Base-by-base conservation (phyloP, 2,888 invertebrate genomes). In the Mesodorylaimus sp. region DNA sequence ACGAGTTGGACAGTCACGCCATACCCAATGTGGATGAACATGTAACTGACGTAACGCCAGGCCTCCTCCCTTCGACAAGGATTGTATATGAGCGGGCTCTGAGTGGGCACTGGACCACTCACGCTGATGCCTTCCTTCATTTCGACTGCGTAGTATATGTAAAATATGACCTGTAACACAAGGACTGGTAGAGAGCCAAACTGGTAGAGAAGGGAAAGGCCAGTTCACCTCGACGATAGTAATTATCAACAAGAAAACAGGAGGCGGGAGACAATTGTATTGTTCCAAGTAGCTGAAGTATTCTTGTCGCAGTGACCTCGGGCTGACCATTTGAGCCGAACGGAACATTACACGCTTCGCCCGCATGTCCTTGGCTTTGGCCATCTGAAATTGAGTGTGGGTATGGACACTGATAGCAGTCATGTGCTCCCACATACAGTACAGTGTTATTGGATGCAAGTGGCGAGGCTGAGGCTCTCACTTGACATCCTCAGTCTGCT, bases 1-100 rank as follows among this genome's bases (percentile, higher is more conserved):
- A 41, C 10, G 36, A 36, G 36, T 13, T n/a, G 36, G 13, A 27
- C 21, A 44, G 21, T n/a, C 5, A n/a, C n/a, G 10, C 7, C 23
- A 3, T 48, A 48, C 48, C 48, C 48, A 23, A 48, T 48, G 47
- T 48, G 48, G 24, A 48, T 48, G 16, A 48, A 21, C 87, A 91
- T 91, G 66, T 97, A 97, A 1, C 85, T 82, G 45, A 89, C 60
- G 67, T 80, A 95, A 60, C 95, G 74, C 95, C 95, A 97, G 1
- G 79, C 80, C 70, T 97, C 83, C 49, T 79, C 75, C 53, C 91
- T 76, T 61, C 78, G 77, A 53, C 78, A 74, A 0, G 93, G 93
- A 70, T 85, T 79, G 69, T 88, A 91, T 55, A 93, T 85, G 57
- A 89, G 79, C 39, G 57, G 56, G 48, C 78, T 78, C 7, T 84